phyloP scores from a whole-genome alignment of 1,140 invertebrate species.

The Drosophila miranda region DNA sequence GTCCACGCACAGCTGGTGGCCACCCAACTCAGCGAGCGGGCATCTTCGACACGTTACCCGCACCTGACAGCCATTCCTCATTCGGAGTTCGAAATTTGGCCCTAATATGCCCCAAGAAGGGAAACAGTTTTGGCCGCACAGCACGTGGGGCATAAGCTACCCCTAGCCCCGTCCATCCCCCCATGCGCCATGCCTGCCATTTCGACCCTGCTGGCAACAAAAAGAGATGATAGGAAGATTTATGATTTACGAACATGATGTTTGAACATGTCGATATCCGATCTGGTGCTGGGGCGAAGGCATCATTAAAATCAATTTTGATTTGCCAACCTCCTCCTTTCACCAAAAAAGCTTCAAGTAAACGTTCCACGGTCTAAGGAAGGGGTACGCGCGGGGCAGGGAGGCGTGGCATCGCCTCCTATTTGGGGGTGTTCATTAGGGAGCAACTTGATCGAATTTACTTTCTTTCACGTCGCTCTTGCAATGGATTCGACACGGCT shows the following conservation, averaged over 20 bases:
- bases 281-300: constrained; percentile 19
- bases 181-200: no score
- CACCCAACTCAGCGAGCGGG: constrained; percentile 9
- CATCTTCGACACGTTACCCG: constrained; percentile 26
- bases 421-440: constrained; percentile 48
- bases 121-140: constrained; percentile 27
- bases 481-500: constrained; percentile 1
- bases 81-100: constrained; percentile 30
- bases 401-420: constrained; percentile 22
- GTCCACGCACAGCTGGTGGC: constrained; percentile 39
- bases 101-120: constrained; percentile 39
- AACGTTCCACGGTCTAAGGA: constrained; percentile 11
- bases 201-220: constrained; percentile 24
- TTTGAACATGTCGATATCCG: constrained; percentile 47
- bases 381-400: not conserved
- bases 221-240: constrained; percentile 64
- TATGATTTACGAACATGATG: constrained; percentile 69
- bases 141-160: constrained; percentile 49
- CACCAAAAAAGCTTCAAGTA: constrained; percentile 26
- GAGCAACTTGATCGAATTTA: constrained; percentile 44
- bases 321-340: constrained; percentile 44
- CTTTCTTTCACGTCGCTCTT: constrained; percentile 31
- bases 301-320: constrained; percentile 74
- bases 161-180: not conserved
- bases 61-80: constrained; percentile 44